A percentile compares a stretch with the other conserved stretches of the same genome.
phyloP scores from a whole-genome alignment of 2,888 invertebrate species.

The Sycophila texana region DNA sequence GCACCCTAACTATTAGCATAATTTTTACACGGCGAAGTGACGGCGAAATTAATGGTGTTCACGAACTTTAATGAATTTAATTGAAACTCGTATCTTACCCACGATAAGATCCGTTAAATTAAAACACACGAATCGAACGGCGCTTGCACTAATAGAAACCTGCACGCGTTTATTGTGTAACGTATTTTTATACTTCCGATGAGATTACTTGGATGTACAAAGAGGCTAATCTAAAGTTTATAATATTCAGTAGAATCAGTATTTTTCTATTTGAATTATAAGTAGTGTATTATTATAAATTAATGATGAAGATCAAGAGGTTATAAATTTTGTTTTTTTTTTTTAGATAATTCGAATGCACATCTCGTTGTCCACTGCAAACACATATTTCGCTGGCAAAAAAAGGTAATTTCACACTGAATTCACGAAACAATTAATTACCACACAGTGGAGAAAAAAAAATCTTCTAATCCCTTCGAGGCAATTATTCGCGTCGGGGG shows the following conservation, averaged over 20 bases:
- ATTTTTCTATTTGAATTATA: no score
- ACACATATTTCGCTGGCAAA: conserved; percentile 7
- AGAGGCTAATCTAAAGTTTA: no score
- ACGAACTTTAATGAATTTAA: conserved; percentile 3
- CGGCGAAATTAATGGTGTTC: conserved; percentile 1
- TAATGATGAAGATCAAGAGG: no score
- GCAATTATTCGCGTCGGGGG: conserved; percentile 42
- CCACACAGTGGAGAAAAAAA: conserved; percentile 9
- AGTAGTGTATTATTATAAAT: no score
- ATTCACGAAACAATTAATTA: conserved; percentile 47
- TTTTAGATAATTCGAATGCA: neutral
- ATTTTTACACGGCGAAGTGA: neutral
- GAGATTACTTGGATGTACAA: no score
- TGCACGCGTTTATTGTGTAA: no score
- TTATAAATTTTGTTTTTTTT: neutral
- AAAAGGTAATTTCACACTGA: conserved; percentile 36
- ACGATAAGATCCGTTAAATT: neutral
- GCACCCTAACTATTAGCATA: neutral
- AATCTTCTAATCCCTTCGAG: conserved; percentile 33
- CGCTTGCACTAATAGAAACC: no score
- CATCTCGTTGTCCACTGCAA: neutral
- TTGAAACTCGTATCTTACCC: neutral
- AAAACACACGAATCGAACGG: neutral
- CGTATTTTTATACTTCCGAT: no score
- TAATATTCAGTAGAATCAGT: no score